A percentile compares a stretch with the other conserved stretches of the same genome.
phyloP scores from a whole-genome alignment of 2,797 vertebrate genomes.

The Melanotaenia trifasciata region DNA sequence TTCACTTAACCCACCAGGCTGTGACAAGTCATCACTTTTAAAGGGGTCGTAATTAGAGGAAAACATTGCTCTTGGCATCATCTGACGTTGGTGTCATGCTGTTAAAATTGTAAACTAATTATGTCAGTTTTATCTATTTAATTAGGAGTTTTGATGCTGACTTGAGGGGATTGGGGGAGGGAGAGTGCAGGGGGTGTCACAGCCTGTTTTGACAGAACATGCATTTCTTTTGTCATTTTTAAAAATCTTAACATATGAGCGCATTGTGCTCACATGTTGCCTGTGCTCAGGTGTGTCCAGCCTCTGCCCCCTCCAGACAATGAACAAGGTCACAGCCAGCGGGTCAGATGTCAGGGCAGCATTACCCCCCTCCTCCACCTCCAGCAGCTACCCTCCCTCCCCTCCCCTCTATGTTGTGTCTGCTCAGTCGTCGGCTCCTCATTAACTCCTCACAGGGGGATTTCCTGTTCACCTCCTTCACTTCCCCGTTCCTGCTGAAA shows the following conservation, averaged over 20 bases:
- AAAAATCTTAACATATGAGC: background rate
- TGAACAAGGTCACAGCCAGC: conserved; percentile 78
- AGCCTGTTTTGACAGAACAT: conserved; percentile 15
- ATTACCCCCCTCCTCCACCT: conserved; percentile 56
- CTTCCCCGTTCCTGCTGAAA: conserved; percentile 67
- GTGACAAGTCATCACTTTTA: conserved; percentile 58
- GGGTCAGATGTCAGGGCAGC: conserved; percentile 75
- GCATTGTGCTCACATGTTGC: conserved; percentile 31
- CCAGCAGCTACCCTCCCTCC: conserved; percentile 24
- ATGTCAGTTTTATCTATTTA: conserved; percentile 66
- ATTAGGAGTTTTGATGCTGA: conserved; percentile 42
- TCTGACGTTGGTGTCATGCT: conserved; percentile 52
- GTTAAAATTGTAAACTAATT: conserved; percentile 71
- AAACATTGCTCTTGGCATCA: conserved; percentile 57
- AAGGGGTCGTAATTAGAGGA: conserved; percentile 58
- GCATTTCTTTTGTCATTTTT: background rate
- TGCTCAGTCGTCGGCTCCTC: conserved; percentile 78
- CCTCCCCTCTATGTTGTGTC: conserved; percentile 75
- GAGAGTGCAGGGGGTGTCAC: background rate
- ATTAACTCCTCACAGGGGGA: conserved; percentile 79
- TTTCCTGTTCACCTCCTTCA: conserved; percentile 75
- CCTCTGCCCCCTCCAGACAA: conserved; percentile 72
- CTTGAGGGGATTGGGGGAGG: background rate
- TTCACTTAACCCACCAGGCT: conserved; percentile 58
- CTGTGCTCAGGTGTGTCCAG: conserved; percentile 69